Evolutionary conservation across 2,113 vertebrate genomes (phyloP), one percentile per base, ranked within the genome.

Genomic region (Neofelis nebulosa): DNA sequence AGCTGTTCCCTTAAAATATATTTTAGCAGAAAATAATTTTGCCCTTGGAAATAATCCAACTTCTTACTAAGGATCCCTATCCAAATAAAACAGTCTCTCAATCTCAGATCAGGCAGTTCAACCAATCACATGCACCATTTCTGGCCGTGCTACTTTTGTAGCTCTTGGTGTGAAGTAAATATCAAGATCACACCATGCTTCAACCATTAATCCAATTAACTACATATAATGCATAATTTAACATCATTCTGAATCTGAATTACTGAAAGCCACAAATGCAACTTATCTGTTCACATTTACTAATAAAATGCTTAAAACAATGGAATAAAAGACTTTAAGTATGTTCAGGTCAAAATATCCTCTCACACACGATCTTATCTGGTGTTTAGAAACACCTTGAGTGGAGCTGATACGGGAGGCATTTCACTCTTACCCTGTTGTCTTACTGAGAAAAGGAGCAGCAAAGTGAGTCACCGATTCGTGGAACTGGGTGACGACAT

Each of bases 21-120:
- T 71, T 94, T 89, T 89, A 95, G 41, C 71, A 97, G 82, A 94
- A 97, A 69, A 88, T 52, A 94, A 94, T 76, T 94, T 48, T 8
- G 13, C 89, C 36, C 61, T 87, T 95, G 89, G 79, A 96, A 97
- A 96, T 71, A 89, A 89, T 89, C 52, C 85, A 94, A 66, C 33
- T 71, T 95, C 86, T 89, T 96, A 95, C 33, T 38, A 86, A 82
- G 50, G 41, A 95, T 36, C 82, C 48, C 79, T 61, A 14, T 89
- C 63, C 93, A 96, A 95, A 94, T 65, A 91, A 90, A 97, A 86
- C 61, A 94, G 33, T 55, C 63, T 41, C 45, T 91, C 76, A 66
- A 36, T 65, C 68, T 91, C 80, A 74, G n/a, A 69, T 63, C 63
- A 76, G 33, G 48, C 19, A 38, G 83, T 50, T 82, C 41, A 41